phyloP scores from a whole-genome alignment of 2,113 vertebrate species.

The Boleophthalmus pectinirostris region DNA sequence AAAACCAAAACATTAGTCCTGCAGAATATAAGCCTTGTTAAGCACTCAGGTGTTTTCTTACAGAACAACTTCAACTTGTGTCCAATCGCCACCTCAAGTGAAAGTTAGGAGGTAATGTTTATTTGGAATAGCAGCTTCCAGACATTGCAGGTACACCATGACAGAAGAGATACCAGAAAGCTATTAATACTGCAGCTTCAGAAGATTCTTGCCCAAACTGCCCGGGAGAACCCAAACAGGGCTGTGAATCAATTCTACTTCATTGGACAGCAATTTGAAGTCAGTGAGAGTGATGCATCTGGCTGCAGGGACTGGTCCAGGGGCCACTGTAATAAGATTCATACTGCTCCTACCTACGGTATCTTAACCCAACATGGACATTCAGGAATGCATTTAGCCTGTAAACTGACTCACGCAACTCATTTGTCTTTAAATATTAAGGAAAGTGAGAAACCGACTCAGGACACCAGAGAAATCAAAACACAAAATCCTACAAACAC shows the following conservation, averaged over 20 bases:
- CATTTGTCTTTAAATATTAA: conserved; percentile 28
- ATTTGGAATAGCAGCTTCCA: conserved; percentile 5
- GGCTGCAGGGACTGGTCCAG: conserved; percentile 67
- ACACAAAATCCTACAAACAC: background rate
- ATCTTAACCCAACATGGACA: conserved; percentile 70
- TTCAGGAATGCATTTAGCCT: conserved; percentile 63
- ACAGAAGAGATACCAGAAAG: conserved; percentile 41
- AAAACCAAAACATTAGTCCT: background rate
- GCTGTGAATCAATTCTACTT: conserved; percentile 75
- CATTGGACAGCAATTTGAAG: conserved; percentile 76
- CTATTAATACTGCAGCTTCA: conserved; percentile 48
- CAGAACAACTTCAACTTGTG: background rate
- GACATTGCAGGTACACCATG: conserved; percentile 1
- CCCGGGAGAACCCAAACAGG: conserved; percentile 67
- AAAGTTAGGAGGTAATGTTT: background rate
- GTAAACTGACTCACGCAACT: conserved; percentile 48
- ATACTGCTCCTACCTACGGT: conserved; percentile 60
- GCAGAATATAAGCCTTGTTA: background rate
- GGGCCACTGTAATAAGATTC: conserved; percentile 74
- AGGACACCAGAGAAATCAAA: background rate
- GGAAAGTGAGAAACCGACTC: conserved; percentile 4
- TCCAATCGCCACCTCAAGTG: background rate
- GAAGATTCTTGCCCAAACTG: conserved; percentile 50
- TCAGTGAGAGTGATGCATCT: conserved; percentile 73
- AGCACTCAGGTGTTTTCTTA: background rate